Evolutionary conservation across 2,888 invertebrate genomes (phyloP).

Genomic region (Blastobasis lacticolella): DNA sequence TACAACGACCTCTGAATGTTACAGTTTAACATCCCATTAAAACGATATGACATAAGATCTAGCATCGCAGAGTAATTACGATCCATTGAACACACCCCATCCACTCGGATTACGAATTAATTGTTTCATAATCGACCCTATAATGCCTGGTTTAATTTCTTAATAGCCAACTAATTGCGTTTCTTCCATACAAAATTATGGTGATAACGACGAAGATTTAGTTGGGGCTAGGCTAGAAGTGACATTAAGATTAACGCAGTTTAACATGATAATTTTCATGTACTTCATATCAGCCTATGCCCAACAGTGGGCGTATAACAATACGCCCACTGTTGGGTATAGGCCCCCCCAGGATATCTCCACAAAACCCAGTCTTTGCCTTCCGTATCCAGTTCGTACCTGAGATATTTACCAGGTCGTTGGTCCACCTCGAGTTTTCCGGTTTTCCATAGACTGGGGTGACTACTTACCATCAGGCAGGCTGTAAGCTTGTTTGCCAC

Average conservation of each 20-base stretch:
- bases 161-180: slow-evolving; percentile 10
- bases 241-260: not conserved
- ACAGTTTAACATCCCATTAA: not conserved
- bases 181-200: slow-evolving; percentile 4
- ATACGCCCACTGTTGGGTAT: too few species aligned
- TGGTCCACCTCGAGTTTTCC: too few species aligned
- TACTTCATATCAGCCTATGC: too few species aligned
- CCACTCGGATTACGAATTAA: slow-evolving; percentile 2
- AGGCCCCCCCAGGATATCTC: too few species aligned
- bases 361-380: too few species aligned
- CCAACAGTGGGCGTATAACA: too few species aligned
- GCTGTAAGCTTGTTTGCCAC: too few species aligned
- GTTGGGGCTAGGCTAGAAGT: not conserved
- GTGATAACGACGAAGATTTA: not conserved
- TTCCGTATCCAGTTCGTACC: too few species aligned
- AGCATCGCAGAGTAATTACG: not conserved
- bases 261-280: not conserved
- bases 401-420: too few species aligned
- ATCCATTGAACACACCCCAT: slow-evolving; percentile 1
- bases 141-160: slow-evolving; percentile 8
- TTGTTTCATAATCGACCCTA: slow-evolving; percentile 7
- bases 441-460: too few species aligned
- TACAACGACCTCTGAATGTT: too few species aligned
- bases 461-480: too few species aligned
- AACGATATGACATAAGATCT: not conserved